A percentile compares a stretch with the other conserved stretches of the same genome.
Evolutionary conservation across 2,888 invertebrate genomes (phyloP).

Genomic region (Volucella inflata): DNA sequence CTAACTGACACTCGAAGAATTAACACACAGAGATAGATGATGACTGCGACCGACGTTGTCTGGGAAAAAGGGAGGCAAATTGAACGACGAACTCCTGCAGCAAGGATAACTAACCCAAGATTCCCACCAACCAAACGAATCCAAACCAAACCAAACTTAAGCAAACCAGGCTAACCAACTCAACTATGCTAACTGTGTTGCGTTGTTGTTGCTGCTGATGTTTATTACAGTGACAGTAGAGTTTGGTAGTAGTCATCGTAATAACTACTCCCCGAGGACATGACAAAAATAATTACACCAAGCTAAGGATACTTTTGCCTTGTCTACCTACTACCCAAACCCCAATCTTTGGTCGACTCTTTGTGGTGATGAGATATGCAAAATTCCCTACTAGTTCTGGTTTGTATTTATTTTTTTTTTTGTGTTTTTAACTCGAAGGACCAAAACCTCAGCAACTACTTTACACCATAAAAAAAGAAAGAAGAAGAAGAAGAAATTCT

Average conservation of each 20-base stretch:
- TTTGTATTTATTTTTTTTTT: not conserved
- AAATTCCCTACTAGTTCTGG: constrained; percentile 60
- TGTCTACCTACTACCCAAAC: not conserved
- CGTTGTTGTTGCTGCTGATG: constrained; percentile 24
- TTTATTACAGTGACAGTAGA: constrained; percentile 36
- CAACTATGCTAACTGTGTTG: too few species aligned
- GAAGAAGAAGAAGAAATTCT: not conserved
- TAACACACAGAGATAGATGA: constrained; percentile 25
- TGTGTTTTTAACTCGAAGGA: constrained; percentile 39
- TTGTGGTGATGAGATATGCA: constrained; percentile 54
- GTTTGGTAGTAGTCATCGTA: constrained; percentile 39
- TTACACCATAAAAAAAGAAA: not conserved
- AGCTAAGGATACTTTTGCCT: constrained; percentile 55
- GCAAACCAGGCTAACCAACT: too few species aligned
- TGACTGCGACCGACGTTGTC: too few species aligned
- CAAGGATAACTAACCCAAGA: constrained; percentile 20
- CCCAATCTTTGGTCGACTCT: not conserved
- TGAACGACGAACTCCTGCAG: constrained; percentile 27
- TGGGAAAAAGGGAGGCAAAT: constrained; percentile 6
- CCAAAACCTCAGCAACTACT: constrained; percentile 17
- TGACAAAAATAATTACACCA: constrained; percentile 65
- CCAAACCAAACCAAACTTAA: too few species aligned
- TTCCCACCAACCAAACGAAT: too few species aligned
- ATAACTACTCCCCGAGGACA: constrained; percentile 58
- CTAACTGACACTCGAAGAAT: constrained; percentile 65